phyloP scores from a whole-genome alignment of 2,888 invertebrate genomes.

The Icerya purchasi region DNA sequence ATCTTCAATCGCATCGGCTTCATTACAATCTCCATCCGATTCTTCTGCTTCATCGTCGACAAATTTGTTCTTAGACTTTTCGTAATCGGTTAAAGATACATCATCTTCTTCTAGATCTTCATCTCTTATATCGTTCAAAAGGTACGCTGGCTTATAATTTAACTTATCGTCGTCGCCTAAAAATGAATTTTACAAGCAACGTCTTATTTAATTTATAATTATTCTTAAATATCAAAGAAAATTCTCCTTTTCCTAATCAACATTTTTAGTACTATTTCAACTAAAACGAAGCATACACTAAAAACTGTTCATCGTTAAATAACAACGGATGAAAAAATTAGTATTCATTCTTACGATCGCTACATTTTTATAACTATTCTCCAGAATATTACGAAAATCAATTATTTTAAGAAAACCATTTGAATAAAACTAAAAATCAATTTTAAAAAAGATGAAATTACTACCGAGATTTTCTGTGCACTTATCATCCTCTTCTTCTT shows the following conservation, averaged over 20 bases:
- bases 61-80: slow-evolving; percentile 2
- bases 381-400: too few relatives aligned
- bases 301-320: too few relatives aligned
- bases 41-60: slow-evolving; percentile 21
- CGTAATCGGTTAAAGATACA: slow-evolving; percentile 1
- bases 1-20: slow-evolving; percentile 21
- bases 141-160: not conserved
- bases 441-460: not conserved
- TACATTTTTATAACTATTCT: too few relatives aligned
- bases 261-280: too few relatives aligned
- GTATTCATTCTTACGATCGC: too few relatives aligned
- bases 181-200: not conserved
- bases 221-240: too few relatives aligned
- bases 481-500: not conserved
- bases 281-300: too few relatives aligned
- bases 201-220: too few relatives aligned
- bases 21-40: slow-evolving; percentile 29
- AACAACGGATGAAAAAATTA: too few relatives aligned
- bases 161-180: not conserved
- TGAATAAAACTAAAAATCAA: not conserved
- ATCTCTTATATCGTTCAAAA: slow-evolving; percentile 6
- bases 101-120: slow-evolving; percentile 11
- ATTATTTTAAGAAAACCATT: too few relatives aligned
- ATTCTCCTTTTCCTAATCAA: too few relatives aligned
- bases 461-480: not conserved